Evolutionary conservation across 92 coral and sea anemone genomes (phyloP), one percentile per base, ranked within the genome.

Genomic region (Ricordea florida): DNA sequence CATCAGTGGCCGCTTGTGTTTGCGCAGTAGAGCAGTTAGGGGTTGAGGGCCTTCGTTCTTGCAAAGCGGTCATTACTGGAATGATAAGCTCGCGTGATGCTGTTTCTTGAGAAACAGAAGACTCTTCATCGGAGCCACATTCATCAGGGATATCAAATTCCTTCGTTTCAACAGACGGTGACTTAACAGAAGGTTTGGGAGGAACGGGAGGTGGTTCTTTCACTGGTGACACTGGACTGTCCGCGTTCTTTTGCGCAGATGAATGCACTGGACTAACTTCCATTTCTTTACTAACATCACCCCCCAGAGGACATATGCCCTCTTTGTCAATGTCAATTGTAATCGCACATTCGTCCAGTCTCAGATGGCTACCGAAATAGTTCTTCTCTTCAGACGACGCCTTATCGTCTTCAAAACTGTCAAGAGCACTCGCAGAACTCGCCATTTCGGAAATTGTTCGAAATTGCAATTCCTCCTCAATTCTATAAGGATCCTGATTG

Each of bases 41-140:
- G 0, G 80, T 72, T 26, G 80, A 57, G n/a, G 80, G 29, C 22
- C 80, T 57, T 3, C 80, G 69, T 21, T 72, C 80, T 42, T 72
- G 80, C 10, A 72, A 31, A 15, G 80, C 80, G 14, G 80, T 46
- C 68, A 57, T 72, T 1, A 72, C 69, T 22, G 80, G 80, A 4
- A 72, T 47, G 15, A 72, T 57, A 14, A 72, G 69, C 57, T 42
- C 80, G 32, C 69, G 67, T 43, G 80, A 42, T 14, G 20, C 80
- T 9, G 9, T 51, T 21, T 34, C 69, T 24, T 11, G 13, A 37
- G 30, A 40, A 40, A 17, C 66, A 21, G 66, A 52, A 6, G 47
- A 4, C 0, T 38, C 4, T 0, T 72, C 57, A 4, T 58, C 69
- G 10, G 58, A 27, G 8, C 51, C 15, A 7, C 46, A 9, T 21